These are phyloP conservation scores for Lomographa bimaculata DNA, from an alignment of 2,888 invertebrate genomes.

Conservation along the genomic window DNA sequence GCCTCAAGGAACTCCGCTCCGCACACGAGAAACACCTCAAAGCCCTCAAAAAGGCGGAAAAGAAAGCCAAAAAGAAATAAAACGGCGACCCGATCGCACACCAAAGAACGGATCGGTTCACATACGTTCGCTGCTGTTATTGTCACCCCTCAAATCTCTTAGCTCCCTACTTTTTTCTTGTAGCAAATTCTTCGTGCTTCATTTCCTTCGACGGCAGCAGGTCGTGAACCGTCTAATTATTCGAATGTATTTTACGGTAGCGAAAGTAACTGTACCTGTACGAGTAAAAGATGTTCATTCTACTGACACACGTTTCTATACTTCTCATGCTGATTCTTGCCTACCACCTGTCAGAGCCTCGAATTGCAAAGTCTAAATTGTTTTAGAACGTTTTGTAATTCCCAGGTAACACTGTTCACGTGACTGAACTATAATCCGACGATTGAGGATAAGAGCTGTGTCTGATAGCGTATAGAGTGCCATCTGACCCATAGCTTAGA, in stretches of 20 bases:
- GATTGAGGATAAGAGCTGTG: constrained; percentile 53
- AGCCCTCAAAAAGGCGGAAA: constrained; percentile 93
- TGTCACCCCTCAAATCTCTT: too few relatives aligned
- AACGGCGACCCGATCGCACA: constrained; percentile 31
- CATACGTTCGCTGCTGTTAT: constrained; percentile 34
- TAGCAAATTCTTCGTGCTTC: too few relatives aligned
- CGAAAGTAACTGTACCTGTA: constrained; percentile 24
- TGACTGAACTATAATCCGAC: constrained; percentile 28
- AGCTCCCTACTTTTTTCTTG: too few relatives aligned
- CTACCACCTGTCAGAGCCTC: constrained; percentile 24
- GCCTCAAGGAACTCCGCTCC: constrained; percentile 91
- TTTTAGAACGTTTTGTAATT: constrained; percentile 26
- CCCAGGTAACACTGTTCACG: constrained; percentile 18
- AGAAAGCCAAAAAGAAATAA: constrained; percentile 89
- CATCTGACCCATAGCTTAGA: constrained; percentile 79
- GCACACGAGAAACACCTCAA: constrained; percentile 95
- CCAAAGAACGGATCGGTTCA: constrained; percentile 53
- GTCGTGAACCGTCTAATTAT: constrained; percentile 17
- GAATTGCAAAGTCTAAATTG: constrained; percentile 24
- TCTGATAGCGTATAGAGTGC: constrained; percentile 72
- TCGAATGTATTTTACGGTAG: constrained; percentile 24
- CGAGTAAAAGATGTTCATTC: constrained; percentile 20
- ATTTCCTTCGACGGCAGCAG: background rate
- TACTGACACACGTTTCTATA: constrained; percentile 21
- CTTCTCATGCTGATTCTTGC: constrained; percentile 37